Percentiles rank a stretch among this genome's conserved stretches.
Evolutionary conservation across 2,797 vertebrate genomes (phyloP).

Genomic region (Rhabdomys pumilio): DNA sequence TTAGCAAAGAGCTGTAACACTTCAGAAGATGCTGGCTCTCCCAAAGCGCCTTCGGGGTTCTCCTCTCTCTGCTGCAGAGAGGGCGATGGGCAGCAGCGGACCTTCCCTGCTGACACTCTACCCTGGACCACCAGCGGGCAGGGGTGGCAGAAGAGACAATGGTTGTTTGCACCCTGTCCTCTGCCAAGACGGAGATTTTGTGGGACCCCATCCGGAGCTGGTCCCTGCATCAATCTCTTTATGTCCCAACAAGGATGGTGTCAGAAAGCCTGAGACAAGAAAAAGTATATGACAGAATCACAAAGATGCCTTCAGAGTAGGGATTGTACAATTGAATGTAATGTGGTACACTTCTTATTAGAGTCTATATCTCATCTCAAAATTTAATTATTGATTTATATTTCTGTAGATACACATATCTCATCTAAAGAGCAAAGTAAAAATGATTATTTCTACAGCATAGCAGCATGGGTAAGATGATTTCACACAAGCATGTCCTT

Average conservation of each 20-base stretch:
- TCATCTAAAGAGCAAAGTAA: neutral
- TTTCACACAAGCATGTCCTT: neutral
- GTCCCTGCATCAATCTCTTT: neutral
- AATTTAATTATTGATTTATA: neutral
- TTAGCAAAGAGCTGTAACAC: too few relatives aligned
- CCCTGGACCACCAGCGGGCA: too few relatives aligned
- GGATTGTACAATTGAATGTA: neutral
- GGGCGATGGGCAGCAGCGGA: too few relatives aligned
- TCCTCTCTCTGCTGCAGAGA: too few relatives aligned
- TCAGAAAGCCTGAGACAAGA: neutral
- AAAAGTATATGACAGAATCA: neutral
- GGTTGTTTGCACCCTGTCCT: too few relatives aligned
- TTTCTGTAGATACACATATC: neutral
- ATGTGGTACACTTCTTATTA: neutral
- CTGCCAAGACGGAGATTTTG: too few relatives aligned
- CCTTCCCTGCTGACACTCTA: too few relatives aligned
- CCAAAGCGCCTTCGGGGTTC: too few relatives aligned
- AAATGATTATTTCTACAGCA: too few relatives aligned
- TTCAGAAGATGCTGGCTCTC: too few relatives aligned
- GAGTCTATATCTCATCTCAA: neutral
- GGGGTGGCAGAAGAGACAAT: too few relatives aligned
- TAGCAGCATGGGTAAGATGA: neutral
- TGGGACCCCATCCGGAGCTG: too few relatives aligned
- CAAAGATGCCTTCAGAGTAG: neutral
- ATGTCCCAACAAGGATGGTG: neutral